A percentile compares a stretch with the other conserved stretches of the same genome.
These are phyloP conservation scores for Zygogramma bicolorata DNA, from an alignment of 2,888 invertebrate genomes.

Conservation along the genomic window DNA sequence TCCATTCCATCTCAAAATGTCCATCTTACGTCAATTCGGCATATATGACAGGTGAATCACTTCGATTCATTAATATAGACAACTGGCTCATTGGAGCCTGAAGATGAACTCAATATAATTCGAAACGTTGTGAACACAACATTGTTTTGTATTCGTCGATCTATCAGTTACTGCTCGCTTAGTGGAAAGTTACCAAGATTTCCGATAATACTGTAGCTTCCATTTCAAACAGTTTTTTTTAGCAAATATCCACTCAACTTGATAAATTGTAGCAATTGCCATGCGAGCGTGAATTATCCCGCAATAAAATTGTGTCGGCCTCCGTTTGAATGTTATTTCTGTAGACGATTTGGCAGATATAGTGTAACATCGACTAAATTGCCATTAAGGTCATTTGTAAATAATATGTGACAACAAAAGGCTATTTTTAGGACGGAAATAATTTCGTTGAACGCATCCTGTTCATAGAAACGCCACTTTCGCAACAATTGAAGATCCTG, in stretches of 20 bases:
- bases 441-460: conserved; percentile 35
- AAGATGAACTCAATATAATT: too few relatives aligned
- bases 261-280: neutral
- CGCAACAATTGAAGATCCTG: neutral
- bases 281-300: neutral
- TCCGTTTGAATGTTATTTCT: conserved; percentile 31
- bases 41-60: too few relatives aligned
- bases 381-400: conserved; percentile 41
- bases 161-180: too few relatives aligned
- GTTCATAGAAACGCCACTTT: conserved; percentile 10
- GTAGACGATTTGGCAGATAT: conserved; percentile 42
- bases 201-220: too few relatives aligned
- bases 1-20: too few relatives aligned
- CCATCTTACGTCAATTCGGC: too few relatives aligned
- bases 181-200: too few relatives aligned
- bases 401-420: conserved; percentile 37
- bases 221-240: too few relatives aligned
- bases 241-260: neutral
- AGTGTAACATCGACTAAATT: conserved; percentile 39
- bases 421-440: conserved; percentile 37
- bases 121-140: too few relatives aligned
- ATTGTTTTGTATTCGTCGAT: too few relatives aligned
- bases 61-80: too few relatives aligned
- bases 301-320: neutral
- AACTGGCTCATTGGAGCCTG: too few relatives aligned